Evolutionary conservation across 2,797 vertebrate genomes (phyloP).

Genomic region (Poeciliopsis paucimaculata): DNA sequence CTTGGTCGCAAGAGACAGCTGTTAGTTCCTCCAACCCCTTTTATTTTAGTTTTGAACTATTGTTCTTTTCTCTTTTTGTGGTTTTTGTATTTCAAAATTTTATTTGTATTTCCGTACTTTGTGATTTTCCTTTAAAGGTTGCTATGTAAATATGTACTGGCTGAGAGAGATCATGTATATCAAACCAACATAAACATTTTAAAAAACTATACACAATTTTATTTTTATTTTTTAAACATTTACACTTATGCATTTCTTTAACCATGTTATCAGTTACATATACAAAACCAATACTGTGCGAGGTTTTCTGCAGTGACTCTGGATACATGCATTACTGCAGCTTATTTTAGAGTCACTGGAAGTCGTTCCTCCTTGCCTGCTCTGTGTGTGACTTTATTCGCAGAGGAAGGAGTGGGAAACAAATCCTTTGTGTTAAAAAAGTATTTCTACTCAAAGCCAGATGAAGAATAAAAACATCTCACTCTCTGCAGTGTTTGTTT

Average conservation of each 20-base stretch:
- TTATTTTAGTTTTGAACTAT: not conserved
- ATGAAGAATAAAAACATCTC: slow-evolving; percentile 4
- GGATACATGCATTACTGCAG: not conserved
- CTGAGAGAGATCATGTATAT: not conserved
- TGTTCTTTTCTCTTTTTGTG: not conserved
- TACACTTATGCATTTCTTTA: not conserved
- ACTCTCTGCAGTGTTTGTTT: not conserved
- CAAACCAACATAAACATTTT: not conserved
- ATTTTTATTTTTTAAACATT: not conserved
- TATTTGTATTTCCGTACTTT: not conserved
- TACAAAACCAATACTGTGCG: not conserved
- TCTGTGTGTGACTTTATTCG: not conserved
- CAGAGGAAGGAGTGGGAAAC: not conserved
- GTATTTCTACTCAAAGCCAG: not conserved
- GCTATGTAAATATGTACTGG: no score
- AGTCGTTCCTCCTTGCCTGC: not conserved
- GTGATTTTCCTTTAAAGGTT: not conserved
- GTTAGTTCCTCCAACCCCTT: not conserved
- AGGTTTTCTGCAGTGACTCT: not conserved
- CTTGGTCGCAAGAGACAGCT: not conserved
- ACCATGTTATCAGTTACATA: not conserved
- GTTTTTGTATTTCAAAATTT: not conserved
- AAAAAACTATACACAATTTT: not conserved
- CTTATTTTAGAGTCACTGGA: not conserved
- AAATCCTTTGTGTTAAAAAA: not conserved